A percentile compares a stretch with the other conserved stretches of the same genome.
phyloP scores from a whole-genome alignment of 2,888 invertebrate species.

The Aphidius colemani region DNA sequence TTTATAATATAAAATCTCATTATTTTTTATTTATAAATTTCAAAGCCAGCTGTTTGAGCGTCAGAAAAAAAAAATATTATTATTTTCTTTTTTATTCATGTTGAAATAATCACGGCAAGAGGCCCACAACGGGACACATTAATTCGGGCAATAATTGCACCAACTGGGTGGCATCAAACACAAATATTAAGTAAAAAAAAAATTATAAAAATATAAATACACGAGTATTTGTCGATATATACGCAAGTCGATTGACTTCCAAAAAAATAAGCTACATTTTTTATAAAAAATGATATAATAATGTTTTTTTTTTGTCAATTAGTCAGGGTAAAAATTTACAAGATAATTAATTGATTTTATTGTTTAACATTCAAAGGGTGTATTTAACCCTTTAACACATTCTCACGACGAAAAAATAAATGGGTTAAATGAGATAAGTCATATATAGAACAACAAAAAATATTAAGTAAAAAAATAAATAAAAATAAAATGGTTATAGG shows the following conservation, averaged over 20 bases:
- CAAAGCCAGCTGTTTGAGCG: conserved; percentile 18
- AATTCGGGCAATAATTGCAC: conserved; percentile 47
- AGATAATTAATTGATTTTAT: neutral
- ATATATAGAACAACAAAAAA: conserved; percentile 18
- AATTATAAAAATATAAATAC: conserved; percentile 3
- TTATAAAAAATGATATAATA: conserved; percentile 4
- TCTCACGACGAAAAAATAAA: conserved; percentile 42
- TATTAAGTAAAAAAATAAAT: conserved; percentile 21
- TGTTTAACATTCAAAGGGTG: conserved; percentile 31
- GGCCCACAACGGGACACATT: conserved; percentile 41
- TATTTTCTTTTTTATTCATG: conserved; percentile 20
- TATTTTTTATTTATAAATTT: conserved; percentile 13
- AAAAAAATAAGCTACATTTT: neutral
- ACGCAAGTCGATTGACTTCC: conserved; percentile 2
- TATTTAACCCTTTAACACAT: conserved; percentile 36
- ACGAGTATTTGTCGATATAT: neutral
- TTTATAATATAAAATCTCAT: conserved; percentile 4
- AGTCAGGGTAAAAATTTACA: neutral
- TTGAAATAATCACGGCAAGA: conserved; percentile 35
- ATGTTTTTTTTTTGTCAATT: neutral
- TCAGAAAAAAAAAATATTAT: conserved; percentile 3
- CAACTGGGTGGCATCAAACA: conserved; percentile 38
- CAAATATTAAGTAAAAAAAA: conserved; percentile 6
- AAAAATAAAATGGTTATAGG: conserved; percentile 24
- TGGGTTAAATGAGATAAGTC: conserved; percentile 7